These are phyloP conservation scores for Calliopsis andreniformis DNA, from an alignment of 1,140 invertebrate species.

Conservation along the genomic window DNA sequence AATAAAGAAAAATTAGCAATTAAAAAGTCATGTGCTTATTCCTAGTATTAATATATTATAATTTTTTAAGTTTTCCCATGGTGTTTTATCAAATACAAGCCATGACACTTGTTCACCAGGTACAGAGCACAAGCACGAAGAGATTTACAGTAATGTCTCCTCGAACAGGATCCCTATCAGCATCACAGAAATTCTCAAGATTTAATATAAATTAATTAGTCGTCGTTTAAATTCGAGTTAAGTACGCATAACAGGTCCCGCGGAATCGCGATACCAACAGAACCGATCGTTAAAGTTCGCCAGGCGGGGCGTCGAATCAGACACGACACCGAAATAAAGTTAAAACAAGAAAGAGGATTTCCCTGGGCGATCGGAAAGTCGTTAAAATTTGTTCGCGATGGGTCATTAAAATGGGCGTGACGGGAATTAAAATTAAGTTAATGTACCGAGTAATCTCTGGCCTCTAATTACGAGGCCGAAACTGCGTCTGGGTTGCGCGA, in stretches of 20 bases:
- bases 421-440: background rate
- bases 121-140: too few relatives aligned
- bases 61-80: too few relatives aligned
- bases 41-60: too few relatives aligned
- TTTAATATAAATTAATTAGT: conserved; percentile 35
- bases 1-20: too few relatives aligned
- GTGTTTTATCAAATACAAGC: too few relatives aligned
- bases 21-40: too few relatives aligned
- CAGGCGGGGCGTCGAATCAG: conserved; percentile 6
- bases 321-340: background rate
- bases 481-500: background rate
- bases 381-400: conserved; percentile 9
- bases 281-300: conserved; percentile 16
- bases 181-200: background rate
- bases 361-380: background rate
- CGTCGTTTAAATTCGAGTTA: conserved; percentile 7
- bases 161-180: background rate
- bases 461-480: background rate
- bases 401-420: background rate
- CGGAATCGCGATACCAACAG: conserved; percentile 6
- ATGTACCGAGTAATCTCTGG: background rate
- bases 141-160: too few relatives aligned
- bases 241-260: conserved; percentile 6
- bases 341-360: background rate
- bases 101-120: too few relatives aligned